phyloP scores from a whole-genome alignment of 2,113 vertebrate species.

The Cyrtonyx montezumae region DNA sequence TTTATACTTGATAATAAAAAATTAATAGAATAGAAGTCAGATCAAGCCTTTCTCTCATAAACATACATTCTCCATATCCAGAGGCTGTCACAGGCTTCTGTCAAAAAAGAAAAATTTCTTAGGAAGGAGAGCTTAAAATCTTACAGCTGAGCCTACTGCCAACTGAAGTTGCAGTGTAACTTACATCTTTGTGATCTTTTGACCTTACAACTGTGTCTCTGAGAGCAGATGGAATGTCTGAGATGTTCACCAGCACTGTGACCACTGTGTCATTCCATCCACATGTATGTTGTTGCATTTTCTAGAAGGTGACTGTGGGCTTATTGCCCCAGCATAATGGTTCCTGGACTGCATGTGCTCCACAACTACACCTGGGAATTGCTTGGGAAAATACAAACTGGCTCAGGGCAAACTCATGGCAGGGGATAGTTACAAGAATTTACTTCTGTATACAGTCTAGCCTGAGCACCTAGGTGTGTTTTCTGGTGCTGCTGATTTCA shows the following conservation, averaged over 20 bases:
- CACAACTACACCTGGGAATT: background rate
- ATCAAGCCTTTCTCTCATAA: background rate
- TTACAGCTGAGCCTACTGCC: background rate
- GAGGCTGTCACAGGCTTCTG: background rate
- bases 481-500: background rate
- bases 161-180: background rate
- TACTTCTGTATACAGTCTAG: background rate
- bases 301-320: background rate
- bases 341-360: background rate
- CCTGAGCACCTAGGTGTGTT: background rate
- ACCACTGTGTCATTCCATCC: background rate
- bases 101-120: background rate
- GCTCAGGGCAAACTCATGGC: background rate
- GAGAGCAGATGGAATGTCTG: accelerated
- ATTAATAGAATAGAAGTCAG: background rate
- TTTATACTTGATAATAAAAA: background rate
- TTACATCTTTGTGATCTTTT: background rate
- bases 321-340: background rate
- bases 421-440: background rate
- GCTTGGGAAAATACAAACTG: background rate
- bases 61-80: background rate
- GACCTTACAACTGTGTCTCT: background rate
- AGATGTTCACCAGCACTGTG: background rate
- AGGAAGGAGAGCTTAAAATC: background rate
- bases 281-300: background rate